phyloP scores from a whole-genome alignment of 2,113 vertebrate genomes.

The Lepus europaeus region DNA sequence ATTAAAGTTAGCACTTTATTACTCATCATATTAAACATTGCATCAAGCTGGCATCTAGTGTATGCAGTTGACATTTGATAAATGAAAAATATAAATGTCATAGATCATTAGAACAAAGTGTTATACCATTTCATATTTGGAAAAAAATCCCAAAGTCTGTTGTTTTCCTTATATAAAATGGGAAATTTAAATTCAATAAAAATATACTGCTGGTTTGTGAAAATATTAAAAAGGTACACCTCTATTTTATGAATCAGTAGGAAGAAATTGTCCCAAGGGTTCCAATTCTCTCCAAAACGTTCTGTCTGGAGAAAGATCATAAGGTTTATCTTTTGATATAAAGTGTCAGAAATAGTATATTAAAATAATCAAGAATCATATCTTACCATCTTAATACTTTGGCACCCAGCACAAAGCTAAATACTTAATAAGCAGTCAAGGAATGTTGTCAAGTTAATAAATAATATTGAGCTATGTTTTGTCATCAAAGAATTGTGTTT shows the following conservation, averaged over 20 bases:
- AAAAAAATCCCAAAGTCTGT: not conserved
- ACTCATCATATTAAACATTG: not conserved
- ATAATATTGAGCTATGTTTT: not conserved
- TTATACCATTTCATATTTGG: not conserved
- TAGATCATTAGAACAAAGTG: not conserved
- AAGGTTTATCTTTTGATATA: not conserved
- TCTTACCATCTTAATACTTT: not conserved
- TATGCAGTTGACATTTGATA: not conserved
- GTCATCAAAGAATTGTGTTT: not conserved
- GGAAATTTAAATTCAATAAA: constrained; percentile 36
- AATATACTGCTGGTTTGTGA: not conserved
- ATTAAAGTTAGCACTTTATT: not conserved
- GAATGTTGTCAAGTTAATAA: not conserved
- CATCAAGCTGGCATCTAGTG: not conserved
- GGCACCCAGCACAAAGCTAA: not conserved
- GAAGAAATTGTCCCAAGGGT: constrained; percentile 13
- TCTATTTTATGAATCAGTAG: constrained; percentile 3
- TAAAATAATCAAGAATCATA: not conserved
- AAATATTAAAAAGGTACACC: not conserved
- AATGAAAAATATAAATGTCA: not conserved
- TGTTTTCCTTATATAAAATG: not conserved
- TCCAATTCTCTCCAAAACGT: not conserved
- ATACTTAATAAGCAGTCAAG: not conserved
- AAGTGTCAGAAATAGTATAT: not conserved
- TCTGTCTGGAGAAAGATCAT: not conserved